Evolutionary conservation across 2,113 vertebrate species (phyloP).

Genomic region (Aspiorhynchus laticeps): DNA sequence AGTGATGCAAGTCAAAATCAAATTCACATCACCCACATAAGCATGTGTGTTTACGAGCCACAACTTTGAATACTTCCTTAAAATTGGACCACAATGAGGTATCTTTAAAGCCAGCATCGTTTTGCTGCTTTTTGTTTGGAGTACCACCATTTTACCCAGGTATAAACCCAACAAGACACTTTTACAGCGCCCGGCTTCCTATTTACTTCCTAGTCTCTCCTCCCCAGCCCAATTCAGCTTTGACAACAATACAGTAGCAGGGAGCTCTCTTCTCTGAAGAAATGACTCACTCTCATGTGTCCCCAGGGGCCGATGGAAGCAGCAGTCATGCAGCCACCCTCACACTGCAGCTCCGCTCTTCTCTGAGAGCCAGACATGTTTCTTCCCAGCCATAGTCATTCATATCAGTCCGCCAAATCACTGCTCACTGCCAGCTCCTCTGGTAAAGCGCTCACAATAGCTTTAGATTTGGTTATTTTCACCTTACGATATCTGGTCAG

Average conservation of each 20-base stretch:
- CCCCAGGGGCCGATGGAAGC: slow-evolving; percentile 66
- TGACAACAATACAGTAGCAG: slow-evolving; percentile 21
- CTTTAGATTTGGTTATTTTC: slow-evolving; percentile 1
- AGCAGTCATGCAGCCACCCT: slow-evolving; percentile 63
- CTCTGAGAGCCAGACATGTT: slow-evolving; percentile 23
- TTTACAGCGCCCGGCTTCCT: background rate
- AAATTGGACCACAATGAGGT: no score
- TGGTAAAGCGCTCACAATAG: background rate
- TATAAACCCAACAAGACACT: background rate
- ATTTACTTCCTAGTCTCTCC: slow-evolving; percentile 28
- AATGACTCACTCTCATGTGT: slow-evolving; percentile 69
- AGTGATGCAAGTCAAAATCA: no score
- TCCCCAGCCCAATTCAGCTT: slow-evolving; percentile 14
- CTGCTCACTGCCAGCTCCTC: background rate
- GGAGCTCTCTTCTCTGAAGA: slow-evolving; percentile 51
- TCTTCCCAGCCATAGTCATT: slow-evolving; percentile 15
- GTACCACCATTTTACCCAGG: no score
- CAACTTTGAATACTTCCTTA: no score
- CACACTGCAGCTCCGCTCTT: slow-evolving; percentile 66
- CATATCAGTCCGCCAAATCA: slow-evolving; percentile 12
- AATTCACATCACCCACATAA: no score
- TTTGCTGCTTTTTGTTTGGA: no score
- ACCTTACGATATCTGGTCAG: background rate
- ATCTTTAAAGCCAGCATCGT: no score
- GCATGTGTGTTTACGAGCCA: no score